A percentile compares a stretch with the other conserved stretches of the same genome.
These are phyloP conservation scores for Thunnus albacares DNA, from an alignment of 2,797 vertebrate genomes.

Conservation along the genomic window DNA sequence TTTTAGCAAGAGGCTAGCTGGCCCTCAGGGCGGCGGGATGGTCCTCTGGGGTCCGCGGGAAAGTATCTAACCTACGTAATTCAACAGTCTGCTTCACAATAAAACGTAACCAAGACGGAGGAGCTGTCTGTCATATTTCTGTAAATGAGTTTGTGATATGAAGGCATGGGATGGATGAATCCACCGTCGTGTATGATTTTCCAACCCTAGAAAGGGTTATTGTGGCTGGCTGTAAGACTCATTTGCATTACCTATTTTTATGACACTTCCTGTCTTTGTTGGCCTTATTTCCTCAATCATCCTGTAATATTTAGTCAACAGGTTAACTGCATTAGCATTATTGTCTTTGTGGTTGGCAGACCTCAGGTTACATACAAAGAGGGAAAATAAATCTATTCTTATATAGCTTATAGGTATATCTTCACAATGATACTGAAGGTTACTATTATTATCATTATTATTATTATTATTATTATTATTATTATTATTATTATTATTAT, in stretches of 20 bases:
- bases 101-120: slow-evolving; percentile 5
- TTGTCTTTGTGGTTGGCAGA: background rate
- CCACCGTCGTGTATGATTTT: background rate
- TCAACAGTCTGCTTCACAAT: slow-evolving; percentile 13
- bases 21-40: slow-evolving; percentile 5
- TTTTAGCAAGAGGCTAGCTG: slow-evolving; percentile 17
- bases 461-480: no score
- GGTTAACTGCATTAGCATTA: background rate
- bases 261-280: slow-evolving; percentile 42
- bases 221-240: no score
- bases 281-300: background rate
- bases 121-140: background rate
- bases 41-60: slow-evolving; percentile 14
- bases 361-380: background rate
- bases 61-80: slow-evolving; percentile 23
- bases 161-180: no score
- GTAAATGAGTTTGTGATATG: background rate
- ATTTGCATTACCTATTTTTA: background rate
- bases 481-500: background rate
- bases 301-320: background rate
- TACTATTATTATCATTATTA: background rate
- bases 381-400: background rate
- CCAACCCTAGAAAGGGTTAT: background rate
- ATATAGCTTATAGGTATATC: no score
- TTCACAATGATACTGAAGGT: background rate